These are phyloP conservation scores for Spongia lamella DNA, from an alignment of 37 sponge, comb jelly and placozoan genomes.

Conservation along the genomic window DNA sequence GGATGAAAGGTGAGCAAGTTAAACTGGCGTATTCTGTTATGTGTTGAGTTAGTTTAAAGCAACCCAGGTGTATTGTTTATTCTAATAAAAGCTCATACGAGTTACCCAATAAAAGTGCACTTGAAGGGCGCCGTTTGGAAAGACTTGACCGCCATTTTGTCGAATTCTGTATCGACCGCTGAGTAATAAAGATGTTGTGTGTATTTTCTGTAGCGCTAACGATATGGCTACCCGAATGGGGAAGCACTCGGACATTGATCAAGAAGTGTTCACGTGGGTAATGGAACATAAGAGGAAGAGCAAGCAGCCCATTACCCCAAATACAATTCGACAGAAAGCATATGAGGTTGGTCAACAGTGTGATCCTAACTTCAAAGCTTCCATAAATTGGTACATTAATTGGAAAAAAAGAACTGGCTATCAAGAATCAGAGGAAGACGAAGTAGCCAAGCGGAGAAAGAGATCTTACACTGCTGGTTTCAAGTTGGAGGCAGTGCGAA, in stretches of 20 bases:
- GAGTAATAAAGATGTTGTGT: background rate
- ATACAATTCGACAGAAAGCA: conserved; percentile 74
- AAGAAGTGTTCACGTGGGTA: conserved; percentile 79
- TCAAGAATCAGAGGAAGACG: conserved; percentile 56
- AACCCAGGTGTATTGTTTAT: conserved; percentile 16
- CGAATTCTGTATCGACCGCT: background rate
- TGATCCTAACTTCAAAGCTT: conserved; percentile 80
- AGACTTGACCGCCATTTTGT: conserved; percentile 48
- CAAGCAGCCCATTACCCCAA: conserved; percentile 56
- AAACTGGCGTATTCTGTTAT: no score
- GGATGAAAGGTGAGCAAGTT: no score
- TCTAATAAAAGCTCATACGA: conserved; percentile 23
- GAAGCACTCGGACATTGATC: conserved; percentile 46
- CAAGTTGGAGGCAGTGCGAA: conserved; percentile 74
- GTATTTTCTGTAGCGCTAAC: conserved; percentile 9
- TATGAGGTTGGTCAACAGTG: conserved; percentile 71
- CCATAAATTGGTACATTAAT: conserved; percentile 84
- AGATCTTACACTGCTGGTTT: conserved; percentile 79
- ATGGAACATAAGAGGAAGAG: conserved; percentile 50
- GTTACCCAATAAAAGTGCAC: conserved; percentile 54
- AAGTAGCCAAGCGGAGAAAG: conserved; percentile 67
- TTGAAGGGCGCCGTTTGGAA: conserved; percentile 7
- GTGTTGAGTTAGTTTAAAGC: conserved; percentile 31
- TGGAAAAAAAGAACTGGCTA: conserved; percentile 80
- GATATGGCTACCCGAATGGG: no score